These are phyloP conservation scores for Omphaloscelis lunosa DNA, from an alignment of 2,888 invertebrate species.

Conservation along the genomic window DNA sequence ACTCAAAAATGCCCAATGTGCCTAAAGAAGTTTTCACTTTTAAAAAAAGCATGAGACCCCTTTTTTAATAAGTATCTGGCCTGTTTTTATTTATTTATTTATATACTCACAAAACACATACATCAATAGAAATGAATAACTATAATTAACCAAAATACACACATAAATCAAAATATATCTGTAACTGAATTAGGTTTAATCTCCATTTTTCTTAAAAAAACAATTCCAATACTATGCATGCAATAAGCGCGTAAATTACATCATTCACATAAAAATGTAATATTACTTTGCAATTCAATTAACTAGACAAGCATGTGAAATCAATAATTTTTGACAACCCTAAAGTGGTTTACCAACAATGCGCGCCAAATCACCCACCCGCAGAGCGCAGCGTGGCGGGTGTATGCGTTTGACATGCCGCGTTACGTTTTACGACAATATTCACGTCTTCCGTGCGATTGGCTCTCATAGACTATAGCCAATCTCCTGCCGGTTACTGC, in stretches of 20 bases:
- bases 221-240: too few relatives aligned
- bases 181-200: neutral
- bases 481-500: conserved; percentile 63
- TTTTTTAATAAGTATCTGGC: neutral
- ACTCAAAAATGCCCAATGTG: too few relatives aligned
- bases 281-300: conserved; percentile 38
- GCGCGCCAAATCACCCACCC: conserved; percentile 88
- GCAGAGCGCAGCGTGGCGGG: conserved; percentile 77
- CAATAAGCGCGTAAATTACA: neutral
- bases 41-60: neutral
- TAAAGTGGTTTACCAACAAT: conserved; percentile 77
- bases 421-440: conserved; percentile 71
- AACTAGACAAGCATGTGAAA: conserved; percentile 58
- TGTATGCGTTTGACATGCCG: conserved; percentile 75
- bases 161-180: neutral
- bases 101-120: neutral
- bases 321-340: conserved; percentile 75
- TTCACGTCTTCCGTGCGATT: conserved; percentile 67
- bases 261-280: neutral
- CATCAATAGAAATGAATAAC: neutral
- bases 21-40: too few relatives aligned
- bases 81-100: neutral
- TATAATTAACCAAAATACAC: neutral
- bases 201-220: too few relatives aligned
- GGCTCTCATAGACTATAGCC: conserved; percentile 45